Evolutionary conservation across 2,888 invertebrate genomes (phyloP).

Genomic region (Polydrusus cervinus): DNA sequence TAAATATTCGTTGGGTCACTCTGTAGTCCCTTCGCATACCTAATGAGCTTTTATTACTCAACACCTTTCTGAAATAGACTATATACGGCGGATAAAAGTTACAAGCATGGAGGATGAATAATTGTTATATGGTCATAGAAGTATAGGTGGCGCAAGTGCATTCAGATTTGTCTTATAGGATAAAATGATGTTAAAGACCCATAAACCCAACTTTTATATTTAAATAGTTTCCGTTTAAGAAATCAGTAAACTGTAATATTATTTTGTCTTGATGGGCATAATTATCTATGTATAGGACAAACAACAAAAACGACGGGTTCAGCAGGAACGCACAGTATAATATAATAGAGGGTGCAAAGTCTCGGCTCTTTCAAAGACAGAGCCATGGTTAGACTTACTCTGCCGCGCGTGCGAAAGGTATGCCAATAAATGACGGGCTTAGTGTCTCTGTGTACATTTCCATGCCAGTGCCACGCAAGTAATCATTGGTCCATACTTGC

Average conservation of each 20-base stretch:
- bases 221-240: background rate
- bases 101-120: too few species aligned
- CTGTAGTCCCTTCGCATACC: too few species aligned
- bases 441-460: slow-evolving; percentile 99
- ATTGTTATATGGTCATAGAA: too few species aligned
- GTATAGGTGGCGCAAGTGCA: too few species aligned
- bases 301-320: slow-evolving; percentile 53
- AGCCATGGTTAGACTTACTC: slow-evolving; percentile 86
- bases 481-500: slow-evolving; percentile 99
- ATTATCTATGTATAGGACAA: slow-evolving; percentile 19
- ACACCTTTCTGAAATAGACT: too few species aligned
- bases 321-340: slow-evolving; percentile 60
- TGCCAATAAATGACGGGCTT: slow-evolving; percentile 97
- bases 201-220: background rate
- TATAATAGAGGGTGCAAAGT: slow-evolving; percentile 45
- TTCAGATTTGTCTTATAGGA: too few species aligned
- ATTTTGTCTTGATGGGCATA: slow-evolving; percentile 1
- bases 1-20: too few species aligned
- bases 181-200: too few species aligned
- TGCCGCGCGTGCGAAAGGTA: slow-evolving; percentile 98
- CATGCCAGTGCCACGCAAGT: slow-evolving; percentile 99
- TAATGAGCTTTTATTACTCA: too few species aligned
- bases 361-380: slow-evolving; percentile 30
- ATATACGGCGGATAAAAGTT: too few species aligned
- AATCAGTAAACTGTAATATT: slow-evolving; percentile 33